Evolutionary conservation across 2,113 vertebrate genomes (phyloP), one percentile per base, ranked within the genome.

Genomic region (Nipponia nippon): DNA sequence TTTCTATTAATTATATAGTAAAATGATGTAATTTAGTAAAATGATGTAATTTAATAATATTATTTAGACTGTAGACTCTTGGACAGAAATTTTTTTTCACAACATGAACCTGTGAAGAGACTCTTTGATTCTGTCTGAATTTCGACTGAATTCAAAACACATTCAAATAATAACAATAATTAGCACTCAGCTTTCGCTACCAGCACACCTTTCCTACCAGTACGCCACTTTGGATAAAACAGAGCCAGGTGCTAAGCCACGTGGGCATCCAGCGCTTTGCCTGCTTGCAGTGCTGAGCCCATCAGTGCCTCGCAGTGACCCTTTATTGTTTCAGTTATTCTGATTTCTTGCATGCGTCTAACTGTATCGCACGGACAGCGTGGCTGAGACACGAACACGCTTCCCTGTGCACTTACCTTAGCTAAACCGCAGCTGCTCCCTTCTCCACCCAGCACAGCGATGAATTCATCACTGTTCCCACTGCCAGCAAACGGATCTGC

Each of bases 1-100:
- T 87, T 96, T 91, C 52, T 85, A 58, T 85, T 93, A 83, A 91
- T 96, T 96, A 96, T 42, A 88, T n/a, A 97, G 93, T 97, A 93
- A 95, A 96, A 92, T 92, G 44, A 86, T 95, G 88, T 67, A 83
- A 91, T 95, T 96, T 92, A 95, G 86, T 86, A 92, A 53, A 83
- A 52, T 34, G 12, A 90, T 95, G 91, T 85, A 67, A 91, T 94
- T 96, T 95, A 90, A 55, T 49, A 65, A 25, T 34, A 83, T 76
- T 95, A 85, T 46, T 93, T 94, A 84, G 12, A 55, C 62, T 65
- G 44, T 11, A 81, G 75, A 69, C 75, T 92, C 87, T 78, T 67
- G 65, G 73, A 87, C 73, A 95, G 52, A 46, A 32, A 0, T 29
- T 63, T 78, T 87, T 87, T 94, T 97, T 50, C 58, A 61, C 47